Base-by-base conservation (phyloP, 2,113 vertebrate genomes). In the Dipodomys stephensi region DNA sequence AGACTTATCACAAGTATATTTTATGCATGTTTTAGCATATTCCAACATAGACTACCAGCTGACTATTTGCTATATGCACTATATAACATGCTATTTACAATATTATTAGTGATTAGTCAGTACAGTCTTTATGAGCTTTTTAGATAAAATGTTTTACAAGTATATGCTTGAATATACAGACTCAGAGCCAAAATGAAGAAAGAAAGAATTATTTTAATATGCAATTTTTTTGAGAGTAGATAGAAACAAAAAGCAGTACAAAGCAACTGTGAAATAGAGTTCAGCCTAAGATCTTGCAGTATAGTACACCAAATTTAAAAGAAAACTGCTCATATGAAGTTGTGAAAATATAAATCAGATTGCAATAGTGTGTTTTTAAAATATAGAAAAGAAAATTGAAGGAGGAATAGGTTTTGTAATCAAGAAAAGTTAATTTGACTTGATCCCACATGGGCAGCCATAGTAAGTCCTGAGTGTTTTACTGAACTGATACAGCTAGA, bases 351-450 rank as follows among this genome's bases (percentile, higher is more conserved):
- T 15, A 77, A 79, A 71, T 1, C 30, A 65, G 9, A 68, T 16
- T 39, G 19, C 1, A 71, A 64, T 65, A 22, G 0, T 68, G 7
- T 32, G 13, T 53, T 69, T 92, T 71, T 46, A 87, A 93, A 53
- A 22, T 20, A 76, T 57, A 79, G 46, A 92, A 79, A 73, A 81
- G 67, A 69, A 91, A 88, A 25, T 7, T 83, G 32, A 86, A 88
- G 53, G 39, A 85, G 85, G 35, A 13, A 80, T 39, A 73, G 64
- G 28, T 2, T 83, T 92, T 49, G 53, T 0, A n/a, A 23, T 86
- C 25, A 72, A 86, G 89, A 19, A 7, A 87, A 78, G 12, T 7
- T 85, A 92, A 88, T 8, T 62, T 25, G 7, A 81, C 25, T 74
- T 89, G 28, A 82, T 89, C 23, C 68, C 13, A 78, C n/a, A 49